These are phyloP conservation scores for Leistus spinibarbis DNA, from an alignment of 2,888 invertebrate genomes.

Conservation along the genomic window DNA sequence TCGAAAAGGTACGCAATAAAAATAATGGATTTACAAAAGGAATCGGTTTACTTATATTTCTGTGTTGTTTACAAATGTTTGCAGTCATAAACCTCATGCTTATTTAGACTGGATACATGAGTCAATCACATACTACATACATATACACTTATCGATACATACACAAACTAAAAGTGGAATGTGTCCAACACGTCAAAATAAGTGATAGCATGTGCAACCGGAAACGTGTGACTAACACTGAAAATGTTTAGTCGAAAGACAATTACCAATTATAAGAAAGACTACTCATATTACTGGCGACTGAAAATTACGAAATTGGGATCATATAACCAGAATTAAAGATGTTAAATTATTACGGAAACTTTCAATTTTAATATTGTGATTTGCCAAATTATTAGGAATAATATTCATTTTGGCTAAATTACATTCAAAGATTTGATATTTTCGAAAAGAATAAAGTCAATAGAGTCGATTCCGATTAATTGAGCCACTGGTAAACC, in stretches of 20 bases:
- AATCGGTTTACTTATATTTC: not conserved
- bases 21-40: not conserved
- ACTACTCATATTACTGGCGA: not conserved
- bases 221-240: not conserved
- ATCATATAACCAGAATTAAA: no score
- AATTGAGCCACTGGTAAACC: no score
- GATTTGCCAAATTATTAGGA: no score
- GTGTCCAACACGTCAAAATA: not conserved
- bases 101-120: constrained; percentile 7
- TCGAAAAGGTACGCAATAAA: not conserved
- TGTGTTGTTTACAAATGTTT: constrained; percentile 15
- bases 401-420: no score
- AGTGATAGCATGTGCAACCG: not conserved
- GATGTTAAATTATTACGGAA: no score
- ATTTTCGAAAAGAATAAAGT: no score
- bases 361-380: no score
- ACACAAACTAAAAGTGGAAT: not conserved
- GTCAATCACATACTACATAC: constrained; percentile 6
- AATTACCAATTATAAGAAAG: not conserved
- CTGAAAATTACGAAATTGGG: no score
- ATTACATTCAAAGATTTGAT: no score
- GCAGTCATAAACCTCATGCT: constrained; percentile 18
- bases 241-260: not conserved
- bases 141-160: constrained; percentile 1
- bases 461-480: no score